These are phyloP conservation scores for Stratiomys singularior DNA, from an alignment of 2,888 invertebrate genomes.

Conservation along the genomic window DNA sequence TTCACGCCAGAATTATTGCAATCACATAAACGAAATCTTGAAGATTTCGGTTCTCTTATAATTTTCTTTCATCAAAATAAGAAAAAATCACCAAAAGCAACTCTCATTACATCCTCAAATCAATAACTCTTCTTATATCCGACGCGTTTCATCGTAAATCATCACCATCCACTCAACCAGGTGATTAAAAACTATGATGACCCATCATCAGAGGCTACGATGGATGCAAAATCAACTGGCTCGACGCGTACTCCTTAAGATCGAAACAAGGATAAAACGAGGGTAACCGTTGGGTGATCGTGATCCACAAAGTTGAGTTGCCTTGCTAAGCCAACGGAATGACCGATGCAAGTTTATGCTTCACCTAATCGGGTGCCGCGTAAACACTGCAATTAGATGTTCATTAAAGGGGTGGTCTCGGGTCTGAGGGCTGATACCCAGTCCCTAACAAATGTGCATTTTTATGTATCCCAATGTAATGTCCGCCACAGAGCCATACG, in stretches of 20 bases:
- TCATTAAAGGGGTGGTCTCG: conserved; percentile 67
- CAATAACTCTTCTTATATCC: conserved; percentile 42
- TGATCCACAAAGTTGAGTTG: conserved; percentile 6
- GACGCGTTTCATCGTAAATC: conserved; percentile 37
- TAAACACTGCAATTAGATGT: conserved; percentile 64
- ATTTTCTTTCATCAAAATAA: no score
- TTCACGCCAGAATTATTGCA: no score
- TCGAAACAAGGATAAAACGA: neutral
- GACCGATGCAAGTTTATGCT: conserved; percentile 35
- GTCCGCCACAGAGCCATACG: conserved; percentile 30
- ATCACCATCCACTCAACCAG: conserved; percentile 35
- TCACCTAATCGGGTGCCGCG: conserved; percentile 48
- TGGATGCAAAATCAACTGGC: conserved; percentile 20
- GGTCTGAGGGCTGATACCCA: conserved; percentile 44
- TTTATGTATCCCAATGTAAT: conserved; percentile 36
- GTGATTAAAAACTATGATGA: conserved; percentile 42
- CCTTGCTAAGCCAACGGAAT: neutral
- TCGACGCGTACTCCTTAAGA: conserved; percentile 7
- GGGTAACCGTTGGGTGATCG: conserved; percentile 35
- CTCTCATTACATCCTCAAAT: conserved; percentile 34
- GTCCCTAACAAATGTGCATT: conserved; percentile 43
- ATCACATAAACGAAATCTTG: no score
- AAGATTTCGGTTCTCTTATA: no score
- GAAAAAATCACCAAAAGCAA: no score
- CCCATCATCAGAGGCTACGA: conserved; percentile 36